Evolutionary conservation across 2,888 invertebrate genomes (phyloP), one percentile per base, ranked within the genome.

Genomic region (Pilophorus perplexus): DNA sequence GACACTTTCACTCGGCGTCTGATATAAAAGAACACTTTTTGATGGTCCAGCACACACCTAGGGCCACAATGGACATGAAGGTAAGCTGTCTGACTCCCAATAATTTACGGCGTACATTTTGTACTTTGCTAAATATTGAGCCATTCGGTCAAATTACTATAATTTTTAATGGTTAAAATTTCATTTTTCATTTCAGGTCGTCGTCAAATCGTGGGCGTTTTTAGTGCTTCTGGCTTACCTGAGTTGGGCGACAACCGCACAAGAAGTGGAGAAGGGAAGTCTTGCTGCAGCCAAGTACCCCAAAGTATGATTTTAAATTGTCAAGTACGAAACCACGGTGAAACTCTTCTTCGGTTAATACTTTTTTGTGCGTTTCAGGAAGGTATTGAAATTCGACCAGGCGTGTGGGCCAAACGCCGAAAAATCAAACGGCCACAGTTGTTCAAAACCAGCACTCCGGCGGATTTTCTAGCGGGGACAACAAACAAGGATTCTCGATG

Each of bases 361-460:
- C 5, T 44, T 44, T 44, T 44, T 44, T 44, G 8, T n/a, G n/a
- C n/a, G 20, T 42, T 22, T 52, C 10, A 52, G 52, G 52, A 52
- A 52, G 52, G 52, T 8, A 38, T 55, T 10, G 60, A 60, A 42
- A 42, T 60, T 20, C 60, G 44, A 6, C 60, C 60, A 2, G 64
- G 64, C 3, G 52, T 52, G 12, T 42, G 52, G 64, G 46, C 46
- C 23, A 65, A 65, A 22, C 38, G 65, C n/a, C 40, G 65, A 38
- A 65, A 65, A 42, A 65, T 65, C 20, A 65, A 65, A 33, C 25
- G 65, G 25, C 65, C 65, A 1, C 59, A 59, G 18, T 18, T 44
- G 22, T 59, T 59, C 59, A 59, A 59, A 25, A 59, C 44, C 10
- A 44, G 44, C 23, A 10, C 25, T 2, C 27, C 44, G 8, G n/a